Base-by-base conservation (phyloP, 2,797 vertebrate genomes). In the Fringilla coelebs region DNA sequence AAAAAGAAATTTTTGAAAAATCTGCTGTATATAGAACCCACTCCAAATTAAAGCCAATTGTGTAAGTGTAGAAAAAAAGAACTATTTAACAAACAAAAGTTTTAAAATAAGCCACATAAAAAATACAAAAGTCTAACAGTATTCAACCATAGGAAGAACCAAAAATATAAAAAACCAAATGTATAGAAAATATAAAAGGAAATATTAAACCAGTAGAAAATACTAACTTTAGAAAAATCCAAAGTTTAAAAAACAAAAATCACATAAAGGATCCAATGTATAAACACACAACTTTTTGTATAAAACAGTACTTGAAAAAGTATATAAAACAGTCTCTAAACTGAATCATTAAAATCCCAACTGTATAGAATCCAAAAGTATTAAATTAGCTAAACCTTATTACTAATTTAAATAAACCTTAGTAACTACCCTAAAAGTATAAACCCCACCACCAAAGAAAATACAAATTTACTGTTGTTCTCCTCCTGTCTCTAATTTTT, bases 1-100 rank as follows among this genome's bases (percentile, higher is more conserved):
- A 49, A 36, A 11, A 3, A 17, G 0, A 13, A 14, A 11, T 15
- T 41, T 74, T 49, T 12, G 4, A 66, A 67, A 75, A 60, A 24
- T 43, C 5, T 51, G 10, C 32, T 0, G 0, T 58, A 3, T 24
- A 18, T 51, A 38, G 6, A 20, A 68, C 5, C 1, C 4, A 3
- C 18, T 38, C 7, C n/a, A 68, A 61, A 61, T 38, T 46, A 70
- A 82, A 83, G n/a, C 3, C 4, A 55, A 7, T 4, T 9, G 2
- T 29, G 4, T 18, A 58, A 46, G 3, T 13, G 12, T 77, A 85
- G 43, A 48, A 60, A 63, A 28, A 36, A 1, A 22, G 2, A 41
- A 19, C 2, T 17, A 3, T 45, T 34, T 52, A 38, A 14, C 10
- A 58, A 66, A 28, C 4, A 54, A 13, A 66, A 41, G 2, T 38